These are phyloP conservation scores for Spisula subtruncata DNA, from an alignment of 2,888 invertebrate species.

Conservation along the genomic window DNA sequence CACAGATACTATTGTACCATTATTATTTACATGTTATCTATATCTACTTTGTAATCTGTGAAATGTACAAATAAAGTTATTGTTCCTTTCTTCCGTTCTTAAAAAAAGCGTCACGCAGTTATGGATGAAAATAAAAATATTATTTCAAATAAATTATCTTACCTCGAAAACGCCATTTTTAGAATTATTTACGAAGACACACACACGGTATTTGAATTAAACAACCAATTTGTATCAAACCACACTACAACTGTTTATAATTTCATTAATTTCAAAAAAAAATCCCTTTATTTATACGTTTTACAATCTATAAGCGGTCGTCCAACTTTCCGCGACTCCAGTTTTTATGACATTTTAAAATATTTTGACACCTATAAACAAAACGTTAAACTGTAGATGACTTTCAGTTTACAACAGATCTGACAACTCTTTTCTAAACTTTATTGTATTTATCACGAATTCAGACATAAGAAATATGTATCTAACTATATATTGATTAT, in stretches of 20 bases:
- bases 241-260: background rate
- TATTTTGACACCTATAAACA: background rate
- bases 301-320: background rate
- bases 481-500: background rate
- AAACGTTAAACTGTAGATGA: background rate
- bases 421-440: background rate
- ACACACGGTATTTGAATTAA: background rate
- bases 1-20: too few relatives aligned
- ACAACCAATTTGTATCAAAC: background rate
- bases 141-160: background rate
- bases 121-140: too few relatives aligned
- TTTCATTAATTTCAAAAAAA: background rate
- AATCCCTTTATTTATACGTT: background rate
- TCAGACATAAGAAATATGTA: background rate
- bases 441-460: slow-evolving; percentile 6
- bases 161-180: background rate
- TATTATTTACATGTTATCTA: too few relatives aligned
- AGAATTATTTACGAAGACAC: background rate
- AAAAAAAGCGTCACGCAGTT: too few relatives aligned
- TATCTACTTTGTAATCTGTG: too few relatives aligned
- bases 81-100: too few relatives aligned
- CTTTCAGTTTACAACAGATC: background rate
- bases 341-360: background rate
- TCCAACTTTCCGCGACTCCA: background rate
- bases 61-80: too few relatives aligned